Conservation (phyloP, 30 jellyfish, hydroid and myxozoan species). For the Calvadosia cruxmelitensis region DNA sequence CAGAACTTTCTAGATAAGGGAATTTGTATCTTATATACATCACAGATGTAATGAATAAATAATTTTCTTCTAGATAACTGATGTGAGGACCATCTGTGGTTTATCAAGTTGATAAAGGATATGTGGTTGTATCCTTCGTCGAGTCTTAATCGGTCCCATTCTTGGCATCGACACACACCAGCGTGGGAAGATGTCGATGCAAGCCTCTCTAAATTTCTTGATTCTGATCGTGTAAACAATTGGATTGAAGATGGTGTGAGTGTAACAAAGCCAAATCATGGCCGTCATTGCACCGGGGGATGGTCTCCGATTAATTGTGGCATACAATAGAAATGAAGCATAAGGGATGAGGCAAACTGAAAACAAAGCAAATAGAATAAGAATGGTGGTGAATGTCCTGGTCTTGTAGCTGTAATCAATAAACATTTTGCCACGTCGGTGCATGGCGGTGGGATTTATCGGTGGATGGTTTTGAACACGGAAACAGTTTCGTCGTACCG, state of each 20-base stretch:
- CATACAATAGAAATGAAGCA: conserved; percentile 22
- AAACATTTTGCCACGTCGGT: conserved; percentile 51
- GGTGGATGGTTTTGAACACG: conserved; percentile 96
- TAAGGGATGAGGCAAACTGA: conserved; percentile 46
- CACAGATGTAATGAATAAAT: neutral
- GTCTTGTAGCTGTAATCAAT: conserved; percentile 87
- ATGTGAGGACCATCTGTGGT: neutral
- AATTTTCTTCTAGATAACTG: neutral
- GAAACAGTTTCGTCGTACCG: conserved; percentile 71
- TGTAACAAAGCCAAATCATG: conserved; percentile 44
- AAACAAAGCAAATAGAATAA: conserved; percentile 40
- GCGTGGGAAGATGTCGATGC: conserved; percentile 27
- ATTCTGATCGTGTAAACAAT: conserved; percentile 50
- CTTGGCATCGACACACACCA: conserved; percentile 32
- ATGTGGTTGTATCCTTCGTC: conserved; percentile 74
- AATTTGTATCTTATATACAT: neutral
- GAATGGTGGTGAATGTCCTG: conserved; percentile 76
- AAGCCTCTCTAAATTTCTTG: conserved; percentile 68
- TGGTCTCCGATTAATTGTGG: conserved; percentile 16
- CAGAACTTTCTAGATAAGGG: too few relatives aligned
- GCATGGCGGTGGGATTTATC: conserved; percentile 87
- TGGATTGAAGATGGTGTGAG: conserved; percentile 56
- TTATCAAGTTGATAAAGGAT: conserved; percentile 62
- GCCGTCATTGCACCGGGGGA: conserved; percentile 11
- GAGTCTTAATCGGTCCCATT: conserved; percentile 27